Base-by-base conservation (phyloP, 2,888 invertebrate genomes). In the Dicyrtoma fusca region DNA sequence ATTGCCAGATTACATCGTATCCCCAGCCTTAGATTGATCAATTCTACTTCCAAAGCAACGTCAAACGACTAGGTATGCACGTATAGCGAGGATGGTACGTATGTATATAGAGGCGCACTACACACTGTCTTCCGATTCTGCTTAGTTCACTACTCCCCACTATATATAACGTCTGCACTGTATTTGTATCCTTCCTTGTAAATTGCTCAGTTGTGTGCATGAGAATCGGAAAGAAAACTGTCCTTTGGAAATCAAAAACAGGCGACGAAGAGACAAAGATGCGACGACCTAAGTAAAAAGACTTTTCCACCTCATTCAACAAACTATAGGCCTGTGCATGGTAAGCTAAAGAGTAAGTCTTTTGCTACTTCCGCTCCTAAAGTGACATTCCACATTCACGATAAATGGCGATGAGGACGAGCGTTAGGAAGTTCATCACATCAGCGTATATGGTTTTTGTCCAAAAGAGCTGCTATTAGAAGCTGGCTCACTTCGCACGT, bases 1-100 rank as follows among this genome's bases (percentile, higher is more conserved):
- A 74, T 74, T 71, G 51, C 51, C 66, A 74, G 74, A 74, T 74
- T 74, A 74, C 66, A 53, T 69, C 69, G 63, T 65, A 57, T 65
- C 51, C 63, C 49, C 57, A 45, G 69, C 45, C 57, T 26, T 13
- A 73, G 68, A 68, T 53, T 68, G 66, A 66, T 66, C 66, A 66
- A 66, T 53, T 66, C 66, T 21, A 66, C 66, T 66, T 66, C 66
- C 53, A 65, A 0, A 61, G 11, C 34, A 34, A 34, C 34, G 44
- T 11, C n/a, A 10, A 61, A 49, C 49, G 5, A 49, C 49, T 49
- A n/a, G n/a, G n/a, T n/a, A n/a, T n/a, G n/a, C n/a, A n/a, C n/a
- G n/a, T n/a, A n/a, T n/a, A n/a, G n/a, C n/a, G n/a, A n/a, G n/a
- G n/a, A n/a, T n/a, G n/a, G n/a, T n/a, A n/a, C n/a, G n/a, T n/a